These are phyloP conservation scores for Myrmophylax atrothorax DNA, from an alignment of 2,113 vertebrate genomes.

Conservation along the genomic window DNA sequence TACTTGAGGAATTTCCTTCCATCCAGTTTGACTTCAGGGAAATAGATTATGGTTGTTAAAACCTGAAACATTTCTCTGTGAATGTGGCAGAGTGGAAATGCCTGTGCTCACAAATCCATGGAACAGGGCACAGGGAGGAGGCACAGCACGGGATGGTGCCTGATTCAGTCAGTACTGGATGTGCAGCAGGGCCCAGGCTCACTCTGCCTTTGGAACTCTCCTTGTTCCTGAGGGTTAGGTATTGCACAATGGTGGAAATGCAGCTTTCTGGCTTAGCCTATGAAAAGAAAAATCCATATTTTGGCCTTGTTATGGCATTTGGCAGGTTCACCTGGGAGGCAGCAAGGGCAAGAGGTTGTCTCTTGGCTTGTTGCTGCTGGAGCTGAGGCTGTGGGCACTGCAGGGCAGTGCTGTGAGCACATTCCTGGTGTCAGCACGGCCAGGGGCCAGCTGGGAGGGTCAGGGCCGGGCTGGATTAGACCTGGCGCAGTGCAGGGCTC, in stretches of 20 bases:
- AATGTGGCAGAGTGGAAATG: background rate
- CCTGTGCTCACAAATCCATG: background rate
- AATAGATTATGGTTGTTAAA: background rate
- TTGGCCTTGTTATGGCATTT: background rate
- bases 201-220: background rate
- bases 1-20: background rate
- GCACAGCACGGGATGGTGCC: background rate
- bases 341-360: background rate
- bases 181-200: background rate
- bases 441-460: constrained; percentile 83
- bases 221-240: background rate
- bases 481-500: constrained; percentile 61
- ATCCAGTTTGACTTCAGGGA: background rate
- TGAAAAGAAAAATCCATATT: background rate
- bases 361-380: background rate
- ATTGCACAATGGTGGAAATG: background rate
- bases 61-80: background rate
- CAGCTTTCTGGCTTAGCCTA: background rate
- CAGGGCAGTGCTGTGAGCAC: constrained; percentile 4
- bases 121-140: background rate
- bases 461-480: constrained; percentile 74
- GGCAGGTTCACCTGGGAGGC: background rate
- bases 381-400: background rate
- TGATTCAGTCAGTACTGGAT: accelerated
- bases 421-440: constrained; percentile 83